These are phyloP conservation scores for Copidosoma aretas DNA, from an alignment of 2,888 invertebrate species.

Conservation along the genomic window DNA sequence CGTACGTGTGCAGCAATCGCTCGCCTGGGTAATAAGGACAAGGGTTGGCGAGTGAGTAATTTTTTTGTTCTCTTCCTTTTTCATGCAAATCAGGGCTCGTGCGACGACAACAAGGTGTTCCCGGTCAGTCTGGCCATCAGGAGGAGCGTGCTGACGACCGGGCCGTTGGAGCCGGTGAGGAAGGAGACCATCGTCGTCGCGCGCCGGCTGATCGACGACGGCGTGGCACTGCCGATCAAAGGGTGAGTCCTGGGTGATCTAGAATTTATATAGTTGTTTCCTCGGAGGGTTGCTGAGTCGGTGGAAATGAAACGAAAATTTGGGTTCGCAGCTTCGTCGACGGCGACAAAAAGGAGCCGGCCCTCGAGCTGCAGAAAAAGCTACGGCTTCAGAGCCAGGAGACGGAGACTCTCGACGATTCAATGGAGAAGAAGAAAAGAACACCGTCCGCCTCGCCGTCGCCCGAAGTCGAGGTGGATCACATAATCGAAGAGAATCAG, in stretches of 20 bases:
- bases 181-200: conserved; percentile 74
- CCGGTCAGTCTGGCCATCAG: conserved; percentile 73
- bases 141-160: conserved; percentile 65
- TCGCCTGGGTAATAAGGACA: too few relatives aligned
- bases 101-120: conserved; percentile 52
- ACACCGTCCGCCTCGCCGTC: neutral
- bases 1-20: too few relatives aligned
- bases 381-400: conserved; percentile 34
- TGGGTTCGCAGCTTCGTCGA: conserved; percentile 16
- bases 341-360: conserved; percentile 45
- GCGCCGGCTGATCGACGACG: conserved; percentile 70
- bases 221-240: conserved; percentile 67
- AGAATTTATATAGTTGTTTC: too few relatives aligned
- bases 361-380: conserved; percentile 51
- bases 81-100: conserved; percentile 39
- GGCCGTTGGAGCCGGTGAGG: conserved; percentile 72
- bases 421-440: neutral
- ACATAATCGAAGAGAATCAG: neutral
- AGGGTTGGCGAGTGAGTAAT: too few relatives aligned
- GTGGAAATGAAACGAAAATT: too few relatives aligned
- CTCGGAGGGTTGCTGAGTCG: too few relatives aligned
- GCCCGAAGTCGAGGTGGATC: neutral
- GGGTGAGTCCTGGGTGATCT: conserved; percentile 49
- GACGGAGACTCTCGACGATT: conserved; percentile 2
- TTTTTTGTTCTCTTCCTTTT: too few relatives aligned